A percentile compares a stretch with the other conserved stretches of the same genome.
These are phyloP conservation scores for Neosilurus mollespiculum DNA, from an alignment of 2,797 vertebrate species.

Conservation along the genomic window DNA sequence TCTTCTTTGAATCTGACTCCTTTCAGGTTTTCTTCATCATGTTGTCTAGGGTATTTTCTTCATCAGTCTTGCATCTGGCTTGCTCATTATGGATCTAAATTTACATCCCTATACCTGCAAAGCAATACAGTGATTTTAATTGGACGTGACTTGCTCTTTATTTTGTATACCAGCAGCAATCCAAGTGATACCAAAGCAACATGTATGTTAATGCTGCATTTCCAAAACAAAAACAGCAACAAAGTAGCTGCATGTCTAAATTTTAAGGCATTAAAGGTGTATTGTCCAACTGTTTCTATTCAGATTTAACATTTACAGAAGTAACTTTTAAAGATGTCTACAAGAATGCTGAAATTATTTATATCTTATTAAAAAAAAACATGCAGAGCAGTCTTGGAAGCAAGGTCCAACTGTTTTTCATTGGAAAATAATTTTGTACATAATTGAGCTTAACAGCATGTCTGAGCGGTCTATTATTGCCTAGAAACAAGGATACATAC, in stretches of 20 bases:
- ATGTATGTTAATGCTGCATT: not conserved
- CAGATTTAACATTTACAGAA: not conserved
- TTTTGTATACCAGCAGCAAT: not conserved
- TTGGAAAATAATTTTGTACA: constrained; percentile 21
- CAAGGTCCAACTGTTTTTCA: constrained; percentile 16
- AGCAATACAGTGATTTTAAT: not conserved
- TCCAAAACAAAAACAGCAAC: not conserved
- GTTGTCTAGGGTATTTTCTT: not conserved
- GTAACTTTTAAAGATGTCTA: not conserved
- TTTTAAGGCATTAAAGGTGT: not conserved
- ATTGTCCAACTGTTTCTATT: not conserved
- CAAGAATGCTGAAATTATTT: not conserved
- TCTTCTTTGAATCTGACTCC: too few relatives aligned
- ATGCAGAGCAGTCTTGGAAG: not conserved
- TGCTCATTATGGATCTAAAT: not conserved
- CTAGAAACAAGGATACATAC: not conserved
- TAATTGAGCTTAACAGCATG: constrained; percentile 20
- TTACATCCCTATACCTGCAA: not conserved
- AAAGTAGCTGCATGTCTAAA: not conserved
- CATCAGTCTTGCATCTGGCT: not conserved
- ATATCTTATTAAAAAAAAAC: not conserved
- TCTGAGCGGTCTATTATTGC: constrained; percentile 19
- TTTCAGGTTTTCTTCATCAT: not conserved
- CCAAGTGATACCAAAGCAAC: too few relatives aligned
- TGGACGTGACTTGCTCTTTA: not conserved